Percentiles rank a stretch among this genome's conserved stretches.
phyloP scores from a whole-genome alignment of 2,888 invertebrate species.

The Hypsopygia costalis region DNA sequence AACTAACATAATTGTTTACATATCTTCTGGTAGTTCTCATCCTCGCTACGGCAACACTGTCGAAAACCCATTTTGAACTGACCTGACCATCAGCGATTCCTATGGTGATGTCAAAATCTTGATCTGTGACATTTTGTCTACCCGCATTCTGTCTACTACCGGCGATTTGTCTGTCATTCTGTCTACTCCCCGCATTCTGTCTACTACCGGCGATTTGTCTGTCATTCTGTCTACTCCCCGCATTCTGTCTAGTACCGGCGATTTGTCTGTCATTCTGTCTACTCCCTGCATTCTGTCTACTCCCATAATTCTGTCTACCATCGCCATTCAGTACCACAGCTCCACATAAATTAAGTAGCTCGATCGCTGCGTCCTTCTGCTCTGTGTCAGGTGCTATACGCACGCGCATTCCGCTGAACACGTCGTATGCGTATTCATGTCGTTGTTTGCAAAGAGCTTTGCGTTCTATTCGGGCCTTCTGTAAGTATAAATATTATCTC shows the following conservation, averaged over 20 bases:
- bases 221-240: no score
- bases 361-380: conserved; percentile 40
- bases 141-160: conserved; percentile 6
- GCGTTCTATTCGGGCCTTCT: conserved; percentile 66
- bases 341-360: conserved; percentile 54
- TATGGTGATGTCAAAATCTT: conserved; percentile 40
- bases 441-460: conserved; percentile 39
- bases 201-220: no score
- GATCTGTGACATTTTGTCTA: conserved; percentile 22
- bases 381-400: conserved; percentile 34
- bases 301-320: not conserved
- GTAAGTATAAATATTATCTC: no score
- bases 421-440: conserved; percentile 58
- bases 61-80: conserved; percentile 63
- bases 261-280: no score
- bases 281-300: no score
- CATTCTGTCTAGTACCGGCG: no score
- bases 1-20: conserved; percentile 19
- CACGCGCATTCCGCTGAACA: conserved; percentile 55
- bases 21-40: conserved; percentile 55
- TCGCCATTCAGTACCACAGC: conserved; percentile 26
- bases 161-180: no score
- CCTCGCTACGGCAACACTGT: conserved; percentile 54
- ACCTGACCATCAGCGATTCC: conserved; percentile 42
- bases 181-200: no score